Evolutionary conservation across 1,140 invertebrate genomes (phyloP), one percentile per base, ranked within the genome.

Genomic region (Cephus cinctus): DNA sequence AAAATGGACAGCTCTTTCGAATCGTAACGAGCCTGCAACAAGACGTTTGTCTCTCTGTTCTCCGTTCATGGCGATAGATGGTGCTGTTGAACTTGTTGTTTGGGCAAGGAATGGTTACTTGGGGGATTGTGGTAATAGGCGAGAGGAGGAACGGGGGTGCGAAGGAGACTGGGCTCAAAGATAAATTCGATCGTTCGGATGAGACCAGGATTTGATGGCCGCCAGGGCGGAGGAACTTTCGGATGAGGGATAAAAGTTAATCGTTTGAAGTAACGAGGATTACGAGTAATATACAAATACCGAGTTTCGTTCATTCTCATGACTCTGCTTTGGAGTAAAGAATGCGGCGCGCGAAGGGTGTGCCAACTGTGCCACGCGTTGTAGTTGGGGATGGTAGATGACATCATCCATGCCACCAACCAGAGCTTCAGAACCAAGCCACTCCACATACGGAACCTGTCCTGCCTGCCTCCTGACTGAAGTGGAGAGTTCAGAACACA

Each of bases 261-360:
- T 65, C 58, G 63, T 60, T 66, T 74, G 61, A 75, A 75, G 68
- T 73, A 75, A 76, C 74, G 71, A 75, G 69, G 71, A 75, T 75
- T 75, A 75, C 71, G 73, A 75, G 64, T 76, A 76, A 75, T 75
- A 75, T 76, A 76, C 74, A 76, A 75, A 75, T 76, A 76, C 74
- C 74, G 72, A 76, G 69, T 75, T n/a, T 75, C 60, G 71, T 73
- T 76, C 71, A 73, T 75, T 75, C 71, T 71, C 71, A 75, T 75
- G 73, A 76, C 73, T 76, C 74, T 75, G 73, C 66, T 75, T 75
- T 76, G 74, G 71, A 75, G 73, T 75, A 67, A 75, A 76, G 73
- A 75, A 76, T 76, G 73, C 74, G 67, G 73, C 69, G 74, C 74
- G 73, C 71, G 65, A 75, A n/a, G 71, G 72, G 69, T 72, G 73